A percentile compares a stretch with the other conserved stretches of the same genome.
phyloP scores from a whole-genome alignment of 2,888 invertebrate species.

The Stomorhina lunata region DNA sequence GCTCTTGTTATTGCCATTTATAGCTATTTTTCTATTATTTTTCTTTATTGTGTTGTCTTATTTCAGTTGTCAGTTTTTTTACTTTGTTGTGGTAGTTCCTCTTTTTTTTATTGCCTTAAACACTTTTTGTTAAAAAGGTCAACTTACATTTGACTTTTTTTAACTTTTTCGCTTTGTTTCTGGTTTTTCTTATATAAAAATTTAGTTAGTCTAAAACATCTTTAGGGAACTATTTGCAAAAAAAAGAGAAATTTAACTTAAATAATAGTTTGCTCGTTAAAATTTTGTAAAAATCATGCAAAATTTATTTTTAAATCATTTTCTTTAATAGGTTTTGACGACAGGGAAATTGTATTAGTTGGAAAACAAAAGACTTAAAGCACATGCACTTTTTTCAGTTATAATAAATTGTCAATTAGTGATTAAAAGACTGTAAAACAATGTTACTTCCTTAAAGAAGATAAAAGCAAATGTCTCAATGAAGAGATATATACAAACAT shows the following conservation, averaged over 20 bases:
- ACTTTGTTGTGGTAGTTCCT: constrained; percentile 1
- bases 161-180: not conserved
- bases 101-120: not conserved
- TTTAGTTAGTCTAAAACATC: not conserved
- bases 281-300: not conserved
- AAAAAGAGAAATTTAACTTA: not conserved
- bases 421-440: too few species aligned
- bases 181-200: constrained; percentile 9
- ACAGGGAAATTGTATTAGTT: not conserved
- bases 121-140: constrained; percentile 50
- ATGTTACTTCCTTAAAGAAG: too few species aligned
- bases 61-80: constrained; percentile 30
- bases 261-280: not conserved
- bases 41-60: not conserved
- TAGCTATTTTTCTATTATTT: constrained; percentile 18
- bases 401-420: too few species aligned
- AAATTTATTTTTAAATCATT: constrained; percentile 5
- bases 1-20: constrained; percentile 59
- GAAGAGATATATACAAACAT: too few species aligned
- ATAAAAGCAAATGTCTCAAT: too few species aligned
- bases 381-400: constrained; percentile 10
- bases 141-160: constrained; percentile 48
- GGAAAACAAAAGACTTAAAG: constrained; percentile 33
- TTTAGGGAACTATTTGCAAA: not conserved
- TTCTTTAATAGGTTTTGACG: not conserved